Conservation (phyloP, 1,140 invertebrate species). For the Pentalonia nigronervosa region DNA sequence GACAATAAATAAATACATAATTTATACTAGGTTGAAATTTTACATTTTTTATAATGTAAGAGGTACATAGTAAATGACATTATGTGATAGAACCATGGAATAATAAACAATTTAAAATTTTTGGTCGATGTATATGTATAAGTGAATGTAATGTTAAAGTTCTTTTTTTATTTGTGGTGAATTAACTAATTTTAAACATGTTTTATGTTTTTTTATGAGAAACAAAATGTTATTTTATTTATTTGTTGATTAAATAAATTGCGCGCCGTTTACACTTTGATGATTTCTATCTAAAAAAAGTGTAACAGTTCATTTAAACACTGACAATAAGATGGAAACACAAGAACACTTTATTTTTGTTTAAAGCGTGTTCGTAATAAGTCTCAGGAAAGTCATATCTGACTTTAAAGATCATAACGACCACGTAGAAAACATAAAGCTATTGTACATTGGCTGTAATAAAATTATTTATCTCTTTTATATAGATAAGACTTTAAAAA, state of each 20-base stretch:
- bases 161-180: not conserved
- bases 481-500: slow-evolving; percentile 31
- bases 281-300: not conserved
- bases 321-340: not conserved
- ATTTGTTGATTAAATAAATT: not conserved
- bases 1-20: too few species aligned
- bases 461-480: slow-evolving; percentile 39
- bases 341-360: not conserved
- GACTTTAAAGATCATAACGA: not conserved
- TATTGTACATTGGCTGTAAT: not conserved
- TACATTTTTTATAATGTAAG: too few species aligned
- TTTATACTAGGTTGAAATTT: too few species aligned
- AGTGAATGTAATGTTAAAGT: not conserved
- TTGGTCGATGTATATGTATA: too few species aligned
- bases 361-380: not conserved
- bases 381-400: slow-evolving; percentile 5
- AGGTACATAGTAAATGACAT: too few species aligned
- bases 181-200: not conserved
- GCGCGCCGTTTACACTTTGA: not conserved
- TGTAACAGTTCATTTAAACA: not conserved
- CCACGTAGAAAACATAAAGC: not conserved
- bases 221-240: not conserved
- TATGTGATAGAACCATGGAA: too few species aligned
- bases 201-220: not conserved
- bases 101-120: too few species aligned